These are phyloP conservation scores for Labeo calbasu DNA, from an alignment of 2,797 vertebrate genomes.

Conservation along the genomic window DNA sequence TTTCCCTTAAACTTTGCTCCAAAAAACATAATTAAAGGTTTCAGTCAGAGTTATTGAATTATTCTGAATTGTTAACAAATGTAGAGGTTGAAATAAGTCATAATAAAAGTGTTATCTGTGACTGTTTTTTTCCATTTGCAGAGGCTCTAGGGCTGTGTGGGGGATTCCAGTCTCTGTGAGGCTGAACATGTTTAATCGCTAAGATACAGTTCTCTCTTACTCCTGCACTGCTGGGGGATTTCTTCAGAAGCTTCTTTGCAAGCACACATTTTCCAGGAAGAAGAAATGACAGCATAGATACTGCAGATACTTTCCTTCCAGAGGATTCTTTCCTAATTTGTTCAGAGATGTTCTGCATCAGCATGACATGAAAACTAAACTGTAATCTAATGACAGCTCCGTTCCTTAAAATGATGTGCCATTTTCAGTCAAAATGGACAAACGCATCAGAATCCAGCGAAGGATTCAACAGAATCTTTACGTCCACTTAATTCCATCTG, in stretches of 20 bases:
- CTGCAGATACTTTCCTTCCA: constrained; percentile 21
- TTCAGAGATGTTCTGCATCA: constrained; percentile 9
- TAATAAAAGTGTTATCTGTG: constrained; percentile 7
- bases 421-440: neutral
- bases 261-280: constrained; percentile 34
- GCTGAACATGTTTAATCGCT: constrained; percentile 33
- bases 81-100: neutral
- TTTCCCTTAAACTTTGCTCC: neutral
- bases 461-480: neutral
- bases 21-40: constrained; percentile 20
- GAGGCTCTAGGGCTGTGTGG: constrained; percentile 5
- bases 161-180: constrained; percentile 28
- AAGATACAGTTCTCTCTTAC: constrained; percentile 17
- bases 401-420: neutral
- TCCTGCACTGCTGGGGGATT: constrained; percentile 36
- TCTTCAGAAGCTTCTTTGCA: constrained; percentile 15
- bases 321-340: constrained; percentile 11
- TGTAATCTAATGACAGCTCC: neutral
- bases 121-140: constrained; percentile 4
- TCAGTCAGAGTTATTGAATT: constrained; percentile 16
- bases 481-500: neutral
- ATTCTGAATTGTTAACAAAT: constrained; percentile 22
- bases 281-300: constrained; percentile 24
- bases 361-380: neutral
- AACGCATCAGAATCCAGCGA: neutral